These are phyloP conservation scores for Pseudoips prasinana DNA, from an alignment of 2,888 invertebrate species.

Conservation along the genomic window DNA sequence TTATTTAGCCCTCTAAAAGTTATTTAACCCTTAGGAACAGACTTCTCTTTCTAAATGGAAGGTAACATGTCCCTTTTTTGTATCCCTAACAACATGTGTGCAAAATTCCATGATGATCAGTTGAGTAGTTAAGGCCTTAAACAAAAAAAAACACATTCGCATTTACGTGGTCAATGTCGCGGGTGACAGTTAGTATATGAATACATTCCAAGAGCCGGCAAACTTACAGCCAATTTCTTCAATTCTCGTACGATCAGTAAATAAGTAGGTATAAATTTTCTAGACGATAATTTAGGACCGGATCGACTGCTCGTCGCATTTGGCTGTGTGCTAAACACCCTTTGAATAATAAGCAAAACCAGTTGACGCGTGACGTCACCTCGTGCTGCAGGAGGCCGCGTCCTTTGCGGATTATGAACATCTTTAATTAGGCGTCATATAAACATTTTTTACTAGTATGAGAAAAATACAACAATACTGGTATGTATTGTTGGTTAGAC, in stretches of 20 bases:
- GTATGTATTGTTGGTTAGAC: slow-evolving; percentile 1
- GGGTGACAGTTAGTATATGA: too few relatives aligned
- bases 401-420: slow-evolving; percentile 53
- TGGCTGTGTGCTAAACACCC: slow-evolving; percentile 54
- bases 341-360: slow-evolving; percentile 75
- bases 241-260: slow-evolving; percentile 7
- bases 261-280: slow-evolving; percentile 15
- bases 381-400: slow-evolving; percentile 65
- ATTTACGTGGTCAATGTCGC: too few relatives aligned
- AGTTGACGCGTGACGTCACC: slow-evolving; percentile 78
- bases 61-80: too few relatives aligned
- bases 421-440: slow-evolving; percentile 15
- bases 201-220: too few relatives aligned
- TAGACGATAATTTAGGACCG: slow-evolving; percentile 33
- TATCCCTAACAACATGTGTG: too few relatives aligned
- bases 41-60: too few relatives aligned
- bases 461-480: slow-evolving; percentile 6
- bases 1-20: too few relatives aligned
- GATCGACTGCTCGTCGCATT: slow-evolving; percentile 51
- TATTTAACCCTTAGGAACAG: too few relatives aligned
- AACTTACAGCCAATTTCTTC: neutral
- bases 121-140: too few relatives aligned
- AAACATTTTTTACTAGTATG: slow-evolving; percentile 2
- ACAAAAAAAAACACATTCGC: too few relatives aligned
- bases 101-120: too few relatives aligned